These are phyloP conservation scores for Zophobas morio DNA, from an alignment of 1,140 invertebrate genomes.

Conservation along the genomic window DNA sequence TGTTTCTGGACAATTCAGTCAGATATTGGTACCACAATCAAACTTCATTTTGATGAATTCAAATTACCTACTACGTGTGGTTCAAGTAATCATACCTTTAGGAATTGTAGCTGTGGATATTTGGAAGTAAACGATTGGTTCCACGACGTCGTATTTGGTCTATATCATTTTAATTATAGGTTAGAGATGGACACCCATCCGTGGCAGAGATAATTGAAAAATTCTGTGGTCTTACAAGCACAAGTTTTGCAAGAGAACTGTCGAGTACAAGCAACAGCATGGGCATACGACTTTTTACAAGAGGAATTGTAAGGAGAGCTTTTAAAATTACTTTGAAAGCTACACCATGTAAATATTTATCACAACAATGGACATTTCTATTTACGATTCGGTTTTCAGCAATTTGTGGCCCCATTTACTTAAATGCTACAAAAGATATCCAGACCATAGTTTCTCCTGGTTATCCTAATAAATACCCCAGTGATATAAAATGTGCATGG, in stretches of 20 bases:
- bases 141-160: no score
- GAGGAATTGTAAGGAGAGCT: slow-evolving; percentile 73
- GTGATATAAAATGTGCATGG: slow-evolving; percentile 75
- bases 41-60: slow-evolving; percentile 66
- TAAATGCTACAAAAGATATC: slow-evolving; percentile 65
- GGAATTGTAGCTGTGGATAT: slow-evolving; percentile 75
- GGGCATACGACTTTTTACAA: slow-evolving; percentile 76
- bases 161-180: slow-evolving; percentile 63
- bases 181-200: slow-evolving; percentile 78
- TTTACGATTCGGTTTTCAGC: slow-evolving; percentile 63
- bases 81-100: slow-evolving; percentile 57
- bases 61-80: slow-evolving; percentile 68
- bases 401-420: slow-evolving; percentile 65
- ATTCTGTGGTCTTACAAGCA: slow-evolving; percentile 78
- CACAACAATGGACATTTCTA: slow-evolving; percentile 43
- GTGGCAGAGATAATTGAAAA: slow-evolving; percentile 74
- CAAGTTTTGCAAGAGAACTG: slow-evolving; percentile 62
- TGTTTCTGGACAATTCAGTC: slow-evolving; percentile 75
- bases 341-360: slow-evolving; percentile 69
- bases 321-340: slow-evolving; percentile 74
- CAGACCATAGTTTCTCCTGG: slow-evolving; percentile 73
- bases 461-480: slow-evolving; percentile 73
- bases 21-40: slow-evolving; percentile 67
- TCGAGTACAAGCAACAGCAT: slow-evolving; percentile 72
- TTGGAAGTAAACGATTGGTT: slow-evolving; percentile 79